A percentile compares a stretch with the other conserved stretches of the same genome.
Conservation (phyloP, 2,797 vertebrate species). For the Trematomus bernacchii region DNA sequence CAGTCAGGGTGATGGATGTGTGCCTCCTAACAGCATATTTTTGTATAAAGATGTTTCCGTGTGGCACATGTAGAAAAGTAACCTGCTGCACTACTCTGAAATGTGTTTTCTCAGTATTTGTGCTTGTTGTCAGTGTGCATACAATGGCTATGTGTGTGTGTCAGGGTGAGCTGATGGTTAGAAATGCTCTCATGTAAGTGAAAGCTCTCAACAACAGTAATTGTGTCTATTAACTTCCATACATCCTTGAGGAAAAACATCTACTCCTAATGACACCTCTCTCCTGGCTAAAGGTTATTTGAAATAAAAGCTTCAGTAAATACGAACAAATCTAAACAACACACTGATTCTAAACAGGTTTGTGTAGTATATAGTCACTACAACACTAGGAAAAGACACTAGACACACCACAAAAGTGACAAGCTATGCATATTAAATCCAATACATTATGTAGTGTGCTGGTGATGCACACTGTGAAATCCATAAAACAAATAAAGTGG, state of each 20-base stretch:
- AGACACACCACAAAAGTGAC: not conserved
- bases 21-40: constrained; percentile 49
- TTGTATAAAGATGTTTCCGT: constrained; percentile 51
- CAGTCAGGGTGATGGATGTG: constrained; percentile 61
- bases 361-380: not conserved
- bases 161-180: constrained; percentile 26
- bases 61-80: constrained; percentile 49
- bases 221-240: constrained; percentile 30
- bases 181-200: constrained; percentile 14
- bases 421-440: not conserved
- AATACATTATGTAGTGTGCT: not conserved
- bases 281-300: not conserved
- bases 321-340: not conserved
- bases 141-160: constrained; percentile 9
- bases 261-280: not conserved
- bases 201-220: constrained; percentile 18
- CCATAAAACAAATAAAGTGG: not conserved
- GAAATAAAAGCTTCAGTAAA: constrained; percentile 15
- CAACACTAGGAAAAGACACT: no score
- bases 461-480: not conserved
- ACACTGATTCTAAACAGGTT: not conserved
- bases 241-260: constrained; percentile 8
- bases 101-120: constrained; percentile 22
- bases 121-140: constrained; percentile 18
- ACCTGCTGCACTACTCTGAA: constrained; percentile 42